phyloP scores from a whole-genome alignment of 2,113 vertebrate genomes.

The Petrocephalus zakoni region DNA sequence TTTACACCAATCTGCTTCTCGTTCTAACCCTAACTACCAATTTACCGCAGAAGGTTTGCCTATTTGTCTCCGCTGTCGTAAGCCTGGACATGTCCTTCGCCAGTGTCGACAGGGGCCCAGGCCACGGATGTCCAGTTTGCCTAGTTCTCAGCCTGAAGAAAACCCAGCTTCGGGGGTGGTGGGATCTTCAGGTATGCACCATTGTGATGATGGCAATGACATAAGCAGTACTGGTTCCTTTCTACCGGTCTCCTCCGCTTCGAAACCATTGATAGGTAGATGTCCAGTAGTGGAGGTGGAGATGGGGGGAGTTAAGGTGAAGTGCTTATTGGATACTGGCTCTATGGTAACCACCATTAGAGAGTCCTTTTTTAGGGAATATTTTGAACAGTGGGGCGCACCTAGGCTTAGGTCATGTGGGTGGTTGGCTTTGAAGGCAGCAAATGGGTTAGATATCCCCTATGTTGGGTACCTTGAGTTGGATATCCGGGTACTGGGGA shows the following conservation, averaged over 20 bases:
- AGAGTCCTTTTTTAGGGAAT: not conserved
- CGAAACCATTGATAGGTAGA: not conserved
- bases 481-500: not conserved
- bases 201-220: too few relatives aligned
- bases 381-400: not conserved
- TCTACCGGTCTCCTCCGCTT: not conserved
- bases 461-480: not conserved
- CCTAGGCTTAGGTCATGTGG: not conserved
- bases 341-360: not conserved
- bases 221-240: too few relatives aligned
- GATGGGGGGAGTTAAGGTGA: not conserved
- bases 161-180: too few relatives aligned
- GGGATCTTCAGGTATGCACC: too few relatives aligned
- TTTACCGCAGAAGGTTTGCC: too few relatives aligned
- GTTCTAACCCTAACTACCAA: too few relatives aligned
- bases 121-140: too few relatives aligned
- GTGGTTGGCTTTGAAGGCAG: not conserved
- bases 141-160: too few relatives aligned
- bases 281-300: not conserved
- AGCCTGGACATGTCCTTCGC: too few relatives aligned
- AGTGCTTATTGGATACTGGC: not conserved
- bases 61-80: too few relatives aligned
- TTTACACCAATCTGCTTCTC: too few relatives aligned
- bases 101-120: too few relatives aligned
- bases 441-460: not conserved